Evolutionary conservation across 2,888 invertebrate species (phyloP), one percentile per base, ranked within the genome.

Genomic region (Drosophila sordidula): DNA sequence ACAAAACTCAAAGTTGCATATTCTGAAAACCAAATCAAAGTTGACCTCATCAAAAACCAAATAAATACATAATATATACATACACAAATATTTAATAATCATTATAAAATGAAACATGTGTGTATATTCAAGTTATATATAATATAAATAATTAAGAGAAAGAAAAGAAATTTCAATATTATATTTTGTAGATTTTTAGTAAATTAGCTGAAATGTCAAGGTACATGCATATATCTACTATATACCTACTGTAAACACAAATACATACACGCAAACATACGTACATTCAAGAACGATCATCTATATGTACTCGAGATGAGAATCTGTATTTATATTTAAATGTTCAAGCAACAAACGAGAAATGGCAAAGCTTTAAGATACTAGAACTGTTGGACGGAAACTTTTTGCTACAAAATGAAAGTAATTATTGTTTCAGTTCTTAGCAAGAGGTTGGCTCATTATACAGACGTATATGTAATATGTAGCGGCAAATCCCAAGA

Each of bases 151-250:
- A 41, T 41, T 54, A 47, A 72, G 49, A 9, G 34, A 47, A 58
- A 46, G 54, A 63, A 58, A 51, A 58, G 47, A 66, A 76, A 70
- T 61, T 82, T 54, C 67, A 76, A 86, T 70, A 84, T 84, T 87
- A 87, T 84, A 84, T 84, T 84, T 84, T 84, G 83, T 84, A 84
- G 83, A 87, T 87, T 87, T 84, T 84, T 84, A 84, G 87, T 68
- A 81, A 87, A 72, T 72, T 87, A 87, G 79, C 54, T 39, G 56
- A 80, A 69, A 66, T 52, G 72, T 80, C 75, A 76, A 72, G 67
- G 70, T 51, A 63, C 59, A 67, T 42, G 70, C 50, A 64, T 62
- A 67, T 66, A 72, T 61, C 39, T 63, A 57, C 71, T 75, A 68
- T 69, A 77, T 68, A 74, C 57, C 61, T 59, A 74, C 64, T 64